Percentiles rank a stretch among this genome's conserved stretches.
These are phyloP conservation scores for Neotoma lepida DNA, from an alignment of 2,113 vertebrate species.

Conservation along the genomic window DNA sequence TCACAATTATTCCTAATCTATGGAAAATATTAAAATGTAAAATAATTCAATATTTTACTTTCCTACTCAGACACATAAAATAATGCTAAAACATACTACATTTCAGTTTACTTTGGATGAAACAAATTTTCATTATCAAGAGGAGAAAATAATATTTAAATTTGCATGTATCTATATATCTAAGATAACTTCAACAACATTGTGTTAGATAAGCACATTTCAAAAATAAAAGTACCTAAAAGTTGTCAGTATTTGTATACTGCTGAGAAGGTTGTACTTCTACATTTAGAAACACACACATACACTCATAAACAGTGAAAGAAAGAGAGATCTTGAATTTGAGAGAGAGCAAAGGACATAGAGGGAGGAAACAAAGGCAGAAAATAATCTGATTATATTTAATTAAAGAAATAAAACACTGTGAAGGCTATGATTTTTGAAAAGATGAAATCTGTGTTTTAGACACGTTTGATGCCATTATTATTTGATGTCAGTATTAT, in stretches of 20 bases:
- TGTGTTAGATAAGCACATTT: not conserved
- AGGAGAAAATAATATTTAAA: no score
- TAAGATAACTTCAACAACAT: not conserved
- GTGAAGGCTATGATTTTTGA: not conserved
- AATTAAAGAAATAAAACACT: not conserved
- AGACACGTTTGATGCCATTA: constrained; percentile 5
- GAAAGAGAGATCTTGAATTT: no score
- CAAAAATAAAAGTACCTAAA: not conserved
- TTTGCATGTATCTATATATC: no score
- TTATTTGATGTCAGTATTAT: constrained; percentile 18
- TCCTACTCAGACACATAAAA: no score
- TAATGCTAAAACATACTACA: no score
- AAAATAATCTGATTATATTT: no score
- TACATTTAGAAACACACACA: not conserved
- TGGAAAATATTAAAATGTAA: no score
- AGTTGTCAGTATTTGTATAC: not conserved
- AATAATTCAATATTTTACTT: no score
- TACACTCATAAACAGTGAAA: not conserved
- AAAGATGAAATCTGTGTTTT: not conserved
- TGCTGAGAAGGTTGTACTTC: not conserved
- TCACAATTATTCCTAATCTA: no score
- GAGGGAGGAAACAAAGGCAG: no score
- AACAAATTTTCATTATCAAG: not conserved
- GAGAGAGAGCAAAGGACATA: no score
- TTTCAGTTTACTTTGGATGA: no score